Conservation (phyloP, 2,113 vertebrate genomes). For the Canis aureus region DNA sequence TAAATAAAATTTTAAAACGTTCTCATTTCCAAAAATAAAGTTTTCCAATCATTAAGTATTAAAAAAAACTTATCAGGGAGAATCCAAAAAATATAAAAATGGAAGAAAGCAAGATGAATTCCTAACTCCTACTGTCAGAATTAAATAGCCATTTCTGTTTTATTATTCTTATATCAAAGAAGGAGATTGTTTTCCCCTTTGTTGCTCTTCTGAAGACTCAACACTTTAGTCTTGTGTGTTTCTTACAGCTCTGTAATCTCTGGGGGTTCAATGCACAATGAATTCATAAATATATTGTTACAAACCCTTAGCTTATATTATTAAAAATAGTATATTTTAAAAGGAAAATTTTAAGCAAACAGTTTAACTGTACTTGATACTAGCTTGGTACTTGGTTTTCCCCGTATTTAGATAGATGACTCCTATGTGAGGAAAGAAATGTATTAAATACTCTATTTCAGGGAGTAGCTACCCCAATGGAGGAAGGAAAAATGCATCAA, state of each 20-base stretch:
- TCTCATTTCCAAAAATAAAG: conserved; percentile 50
- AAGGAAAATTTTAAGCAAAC: background rate
- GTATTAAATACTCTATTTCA: background rate
- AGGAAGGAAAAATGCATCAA: background rate
- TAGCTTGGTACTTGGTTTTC: background rate
- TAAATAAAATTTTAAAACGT: background rate
- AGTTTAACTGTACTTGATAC: background rate
- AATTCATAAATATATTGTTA: background rate
- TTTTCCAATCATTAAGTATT: background rate
- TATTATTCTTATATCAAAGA: background rate
- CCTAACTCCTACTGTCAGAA: background rate
- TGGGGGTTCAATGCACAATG: background rate
- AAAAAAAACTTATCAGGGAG: background rate
- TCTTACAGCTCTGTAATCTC: background rate
- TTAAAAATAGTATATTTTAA: background rate
- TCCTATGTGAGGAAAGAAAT: background rate
- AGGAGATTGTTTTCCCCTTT: background rate
- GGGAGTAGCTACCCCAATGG: background rate
- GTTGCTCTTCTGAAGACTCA: background rate
- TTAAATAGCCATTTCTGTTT: background rate
- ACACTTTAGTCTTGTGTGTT: background rate
- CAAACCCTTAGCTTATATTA: background rate
- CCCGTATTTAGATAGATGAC: background rate
- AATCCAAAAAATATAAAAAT: background rate
- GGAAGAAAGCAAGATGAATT: background rate